Base-by-base conservation (phyloP, 2,797 vertebrate genomes). In the Girardinus metallicus region DNA sequence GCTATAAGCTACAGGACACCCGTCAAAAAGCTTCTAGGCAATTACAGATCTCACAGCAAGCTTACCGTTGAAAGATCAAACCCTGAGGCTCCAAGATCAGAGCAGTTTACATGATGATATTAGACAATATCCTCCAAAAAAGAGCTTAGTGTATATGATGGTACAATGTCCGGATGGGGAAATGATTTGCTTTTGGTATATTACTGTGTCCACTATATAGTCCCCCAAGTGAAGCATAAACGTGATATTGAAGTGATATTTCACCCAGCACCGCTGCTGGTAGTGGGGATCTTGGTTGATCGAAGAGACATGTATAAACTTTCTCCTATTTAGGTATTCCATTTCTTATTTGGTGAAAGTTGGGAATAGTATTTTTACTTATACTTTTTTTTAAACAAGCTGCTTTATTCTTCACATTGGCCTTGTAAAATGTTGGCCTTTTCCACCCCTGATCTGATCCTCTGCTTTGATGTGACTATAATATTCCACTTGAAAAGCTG, bases 221-320 rank as follows among this genome's bases (percentile, higher is more conserved):
- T 26, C 43, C 79, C 81, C 78, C 75, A 11, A 73, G 77, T 83
- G 82, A 72, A 80, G 23, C 77, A 81, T 64, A 81, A 75, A n/a
- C 0, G 71, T 49, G 41, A 81, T 87, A 88, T 89, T 85, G 83
- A 88, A 87, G 78, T 83, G 80, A 85, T 86, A 85, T 89, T 85
- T 92, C 86, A 68, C 47, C 46, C 76, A 18, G 55, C 3, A 1
- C 21, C 4, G 79, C 74, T 74, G 87, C 41, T 80, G 81, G 68
- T 73, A 46, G 47, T 47, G 64, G 73, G 74, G 34, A 41, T 55
- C 21, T 29, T 1, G 51, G 49, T 10, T 18, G 31, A 41, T 47
- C 12, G 16, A 51, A 44, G 6, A 34, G 64, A 34, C 39, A 1
- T 0, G 31, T 26, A 80, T 80, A 3, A 77, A 84, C 80, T 83